Conservation (phyloP, 2,113 vertebrate species). For the Phyllostomus hastatus region DNA sequence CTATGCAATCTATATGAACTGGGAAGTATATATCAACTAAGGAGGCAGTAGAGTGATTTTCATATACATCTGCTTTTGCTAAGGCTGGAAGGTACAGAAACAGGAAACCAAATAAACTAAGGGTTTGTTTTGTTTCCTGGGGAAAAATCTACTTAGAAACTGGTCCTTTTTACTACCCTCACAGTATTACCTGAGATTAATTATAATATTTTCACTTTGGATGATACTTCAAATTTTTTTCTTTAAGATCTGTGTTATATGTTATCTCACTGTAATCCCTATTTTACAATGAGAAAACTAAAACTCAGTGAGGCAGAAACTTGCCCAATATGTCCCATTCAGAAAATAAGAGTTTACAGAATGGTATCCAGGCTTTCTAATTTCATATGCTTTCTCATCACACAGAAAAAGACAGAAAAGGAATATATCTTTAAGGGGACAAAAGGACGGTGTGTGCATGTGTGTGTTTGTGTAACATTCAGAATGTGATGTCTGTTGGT, state of each 20-base stretch:
- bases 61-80: neutral
- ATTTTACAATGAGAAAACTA: neutral
- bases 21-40: neutral
- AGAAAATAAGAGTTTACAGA: neutral
- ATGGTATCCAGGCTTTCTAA: neutral
- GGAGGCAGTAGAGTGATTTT: neutral
- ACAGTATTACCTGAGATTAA: neutral
- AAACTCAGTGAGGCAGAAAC: neutral
- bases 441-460: neutral
- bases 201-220: neutral
- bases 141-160: slow-evolving; percentile 22
- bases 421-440: neutral
- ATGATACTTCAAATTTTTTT: neutral
- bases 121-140: slow-evolving; percentile 39
- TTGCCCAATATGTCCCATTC: neutral
- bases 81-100: neutral
- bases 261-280: neutral
- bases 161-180: neutral
- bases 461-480: neutral
- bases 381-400: neutral
- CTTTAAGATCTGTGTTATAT: neutral
- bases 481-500: neutral
- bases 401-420: neutral
- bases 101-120: slow-evolving; percentile 26
- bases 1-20: neutral